These are phyloP conservation scores for Zosterops borbonicus DNA, from an alignment of 2,113 vertebrate genomes.

Conservation along the genomic window DNA sequence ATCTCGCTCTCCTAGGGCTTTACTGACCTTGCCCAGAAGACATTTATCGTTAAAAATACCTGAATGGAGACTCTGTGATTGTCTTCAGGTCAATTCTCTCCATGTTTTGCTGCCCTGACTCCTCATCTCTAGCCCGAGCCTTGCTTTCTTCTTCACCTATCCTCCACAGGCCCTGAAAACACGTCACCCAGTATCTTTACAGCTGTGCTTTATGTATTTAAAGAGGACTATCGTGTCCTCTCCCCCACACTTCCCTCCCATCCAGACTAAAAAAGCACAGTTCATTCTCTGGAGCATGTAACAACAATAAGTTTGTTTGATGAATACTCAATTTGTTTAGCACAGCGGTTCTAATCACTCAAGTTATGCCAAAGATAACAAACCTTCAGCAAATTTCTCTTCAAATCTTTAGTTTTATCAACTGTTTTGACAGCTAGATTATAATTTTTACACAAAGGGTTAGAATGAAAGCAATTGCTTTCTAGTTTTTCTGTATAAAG, in stretches of 20 bases:
- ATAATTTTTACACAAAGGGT: slow-evolving; percentile 21
- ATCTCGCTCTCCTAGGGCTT: neutral
- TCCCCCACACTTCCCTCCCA: neutral
- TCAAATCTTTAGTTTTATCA: slow-evolving; percentile 18
- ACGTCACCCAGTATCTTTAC: neutral
- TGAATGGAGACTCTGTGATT: neutral
- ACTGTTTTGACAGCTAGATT: slow-evolving; percentile 26
- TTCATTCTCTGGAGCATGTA: neutral
- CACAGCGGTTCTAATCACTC: neutral
- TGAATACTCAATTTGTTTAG: slow-evolving; percentile 41
- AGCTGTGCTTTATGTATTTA: neutral
- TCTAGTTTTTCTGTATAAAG: neutral
- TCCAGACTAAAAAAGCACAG: slow-evolving; percentile 34
- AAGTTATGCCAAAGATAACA: slow-evolving; percentile 47
- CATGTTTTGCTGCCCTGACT: neutral
- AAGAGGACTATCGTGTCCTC: neutral
- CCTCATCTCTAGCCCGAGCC: neutral
- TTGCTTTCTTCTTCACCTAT: neutral
- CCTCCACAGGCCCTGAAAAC: neutral
- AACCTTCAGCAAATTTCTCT: slow-evolving; percentile 9
- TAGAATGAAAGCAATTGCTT: neutral
- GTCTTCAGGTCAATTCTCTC: neutral
- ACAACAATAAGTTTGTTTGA: slow-evolving; percentile 33
- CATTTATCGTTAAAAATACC: neutral
- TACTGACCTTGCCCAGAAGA: neutral